phyloP scores from a whole-genome alignment of 2,113 vertebrate species.

The Neotoma lepida region DNA sequence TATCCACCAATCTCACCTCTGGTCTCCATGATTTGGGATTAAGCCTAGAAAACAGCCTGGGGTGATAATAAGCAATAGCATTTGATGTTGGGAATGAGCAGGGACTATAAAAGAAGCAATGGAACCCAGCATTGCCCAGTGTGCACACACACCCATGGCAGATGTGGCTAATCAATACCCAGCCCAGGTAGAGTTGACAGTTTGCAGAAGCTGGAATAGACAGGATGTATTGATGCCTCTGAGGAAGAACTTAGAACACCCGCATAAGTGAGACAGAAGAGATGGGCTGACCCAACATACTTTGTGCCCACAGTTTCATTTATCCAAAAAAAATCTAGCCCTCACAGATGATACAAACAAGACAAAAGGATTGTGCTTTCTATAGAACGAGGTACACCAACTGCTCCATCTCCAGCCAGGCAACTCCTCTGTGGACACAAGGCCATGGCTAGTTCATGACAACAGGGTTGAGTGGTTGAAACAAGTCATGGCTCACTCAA shows the following conservation, averaged over 20 bases:
- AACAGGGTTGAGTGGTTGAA: not conserved
- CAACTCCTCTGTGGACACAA: no score
- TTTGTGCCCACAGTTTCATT: not conserved
- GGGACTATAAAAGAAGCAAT: not conserved
- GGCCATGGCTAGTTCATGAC: not conserved
- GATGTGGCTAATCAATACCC: not conserved
- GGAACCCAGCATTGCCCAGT: no score
- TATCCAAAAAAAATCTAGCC: not conserved
- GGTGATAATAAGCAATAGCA: rapidly evolving
- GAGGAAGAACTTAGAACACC: not conserved
- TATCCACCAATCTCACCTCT: no score
- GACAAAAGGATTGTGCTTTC: not conserved
- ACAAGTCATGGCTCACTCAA: not conserved
- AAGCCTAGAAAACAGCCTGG: not conserved
- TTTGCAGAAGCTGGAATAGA: not conserved
- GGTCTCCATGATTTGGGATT: not conserved
- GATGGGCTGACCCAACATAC: not conserved
- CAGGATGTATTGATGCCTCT: rapidly evolving
- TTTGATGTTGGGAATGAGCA: no score
- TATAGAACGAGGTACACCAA: not conserved
- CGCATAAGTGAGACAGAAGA: rapidly evolving
- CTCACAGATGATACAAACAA: rapidly evolving
- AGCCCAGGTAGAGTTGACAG: not conserved
- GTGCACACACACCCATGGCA: not conserved
- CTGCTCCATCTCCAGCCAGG: not conserved